phyloP scores from a whole-genome alignment of 2,888 invertebrate genomes.

The Sussaba pulchella region DNA sequence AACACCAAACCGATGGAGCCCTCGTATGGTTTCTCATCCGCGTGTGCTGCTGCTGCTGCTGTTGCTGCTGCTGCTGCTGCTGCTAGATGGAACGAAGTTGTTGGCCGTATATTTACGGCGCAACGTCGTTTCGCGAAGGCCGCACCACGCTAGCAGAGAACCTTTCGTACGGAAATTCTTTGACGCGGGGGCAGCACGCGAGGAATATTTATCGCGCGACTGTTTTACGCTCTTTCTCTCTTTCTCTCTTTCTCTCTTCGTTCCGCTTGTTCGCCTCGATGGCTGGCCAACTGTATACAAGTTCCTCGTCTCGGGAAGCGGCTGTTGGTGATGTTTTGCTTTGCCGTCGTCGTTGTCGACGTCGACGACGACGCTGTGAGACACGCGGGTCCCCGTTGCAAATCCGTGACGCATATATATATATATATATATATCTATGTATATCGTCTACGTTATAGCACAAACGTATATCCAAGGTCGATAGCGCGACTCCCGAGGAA shows the following conservation, averaged over 20 bases:
- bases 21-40: no score
- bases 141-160: slow-evolving; percentile 48
- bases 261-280: slow-evolving; percentile 23
- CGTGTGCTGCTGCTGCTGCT: no score
- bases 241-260: slow-evolving; percentile 28
- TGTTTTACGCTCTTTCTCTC: slow-evolving; percentile 42
- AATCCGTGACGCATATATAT: slow-evolving; percentile 28
- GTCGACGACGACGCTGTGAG: slow-evolving; percentile 49
- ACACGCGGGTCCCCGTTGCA: slow-evolving; percentile 52
- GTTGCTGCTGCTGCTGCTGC: no score
- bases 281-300: slow-evolving; percentile 24
- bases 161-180: slow-evolving; percentile 69
- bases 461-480: slow-evolving; percentile 54
- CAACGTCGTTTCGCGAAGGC: slow-evolving; percentile 54
- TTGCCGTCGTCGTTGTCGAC: slow-evolving; percentile 46
- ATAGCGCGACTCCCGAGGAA: slow-evolving; percentile 58
- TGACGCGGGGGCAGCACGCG: slow-evolving; percentile 69
- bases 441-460: slow-evolving; percentile 11
- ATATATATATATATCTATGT: slow-evolving; percentile 10
- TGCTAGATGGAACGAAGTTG: slow-evolving; percentile 68
- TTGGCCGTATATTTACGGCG: slow-evolving; percentile 68
- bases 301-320: slow-evolving; percentile 58
- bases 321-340: slow-evolving; percentile 28
- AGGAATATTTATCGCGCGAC: slow-evolving; percentile 70
- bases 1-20: no score